phyloP scores from a whole-genome alignment of 2,113 vertebrate species.

The Aegypius monachus region DNA sequence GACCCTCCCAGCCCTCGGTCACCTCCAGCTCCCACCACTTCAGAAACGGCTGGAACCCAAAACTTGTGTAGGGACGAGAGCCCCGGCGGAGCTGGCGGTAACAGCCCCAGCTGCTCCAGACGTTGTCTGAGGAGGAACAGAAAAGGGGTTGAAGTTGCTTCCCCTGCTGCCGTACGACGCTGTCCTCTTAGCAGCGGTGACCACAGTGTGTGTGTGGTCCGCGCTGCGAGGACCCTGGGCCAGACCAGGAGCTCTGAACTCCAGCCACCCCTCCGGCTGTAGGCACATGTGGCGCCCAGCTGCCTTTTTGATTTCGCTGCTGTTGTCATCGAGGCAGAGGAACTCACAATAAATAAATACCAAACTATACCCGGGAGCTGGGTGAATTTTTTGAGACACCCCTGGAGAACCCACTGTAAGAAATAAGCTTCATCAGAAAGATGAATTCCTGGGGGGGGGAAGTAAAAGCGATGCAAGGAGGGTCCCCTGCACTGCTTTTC shows the following conservation, averaged over 20 bases:
- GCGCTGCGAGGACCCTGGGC: background rate
- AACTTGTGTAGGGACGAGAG: background rate
- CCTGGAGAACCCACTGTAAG: background rate
- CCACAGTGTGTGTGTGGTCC: accelerated
- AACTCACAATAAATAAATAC: background rate
- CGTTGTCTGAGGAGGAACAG: background rate
- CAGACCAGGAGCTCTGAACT: background rate
- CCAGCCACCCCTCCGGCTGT: background rate
- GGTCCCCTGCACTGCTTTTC: accelerated
- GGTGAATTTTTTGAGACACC: accelerated
- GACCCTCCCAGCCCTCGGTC: too few relatives aligned
- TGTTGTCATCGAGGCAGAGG: background rate
- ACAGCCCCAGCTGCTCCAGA: background rate
- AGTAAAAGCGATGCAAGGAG: accelerated
- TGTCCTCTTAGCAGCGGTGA: background rate
- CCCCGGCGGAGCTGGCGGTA: accelerated
- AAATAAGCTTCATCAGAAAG: background rate
- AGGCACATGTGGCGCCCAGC: background rate
- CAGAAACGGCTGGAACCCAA: background rate
- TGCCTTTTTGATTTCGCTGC: accelerated
- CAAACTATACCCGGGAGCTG: background rate
- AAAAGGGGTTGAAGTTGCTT: background rate
- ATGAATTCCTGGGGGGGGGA: background rate
- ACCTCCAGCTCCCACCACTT: background rate
- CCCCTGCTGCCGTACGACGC: accelerated